Base-by-base conservation (phyloP, 37 sponge, comb jelly and placozoan genomes). In the Halichondria panicea region DNA sequence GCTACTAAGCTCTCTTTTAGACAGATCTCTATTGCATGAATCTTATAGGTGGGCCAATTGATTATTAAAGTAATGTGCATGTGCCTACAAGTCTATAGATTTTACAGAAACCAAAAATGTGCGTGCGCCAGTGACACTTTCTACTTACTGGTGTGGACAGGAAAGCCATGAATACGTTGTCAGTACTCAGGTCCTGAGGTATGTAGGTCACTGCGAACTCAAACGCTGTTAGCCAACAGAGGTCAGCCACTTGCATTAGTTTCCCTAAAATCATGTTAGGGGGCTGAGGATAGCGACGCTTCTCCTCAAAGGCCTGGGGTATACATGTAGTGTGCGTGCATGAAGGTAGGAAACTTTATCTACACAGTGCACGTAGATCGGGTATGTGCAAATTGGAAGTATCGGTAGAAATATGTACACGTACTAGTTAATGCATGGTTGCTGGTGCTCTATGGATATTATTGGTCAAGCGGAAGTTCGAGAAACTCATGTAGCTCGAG, bases 151-250 rank as follows among this genome's bases (percentile, higher is more conserved):
- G 63, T 35, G 61, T 31, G 18, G 62, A 33, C 43, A 88, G 72
- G 39, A 81, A 59, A 31, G 76, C 63, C 27, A 66, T 65, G 71
- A 22, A 27, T 21, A 82, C 71, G 15, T 39, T 39, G 36, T 68
- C 28, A 36, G n/a, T 33, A 58, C 62, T 28, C 4, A 66, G 43
- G 43, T 55, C 35, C 28, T 27, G 55, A 58, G 80, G 74, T 27
- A 52, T 36, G 68, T 80, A 84, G 70, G 88, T 86, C 11, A 84
- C 80, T 35, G 83, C 84, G 77, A 88, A 88, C 39, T 63, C 45
- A 57, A 65, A 71, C 0, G 93, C 81, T 13, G 86, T 78, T 32
- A 92, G 27, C 93, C 93, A 92, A 73, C 58, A 58, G 31, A 90
- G 67, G 25, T 74, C 87, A 60, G 76, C 36, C 0, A 85, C 86